Evolutionary conservation across 2,797 vertebrate genomes (phyloP), one percentile per base, ranked within the genome.

Genomic region (Natrix natrix): DNA sequence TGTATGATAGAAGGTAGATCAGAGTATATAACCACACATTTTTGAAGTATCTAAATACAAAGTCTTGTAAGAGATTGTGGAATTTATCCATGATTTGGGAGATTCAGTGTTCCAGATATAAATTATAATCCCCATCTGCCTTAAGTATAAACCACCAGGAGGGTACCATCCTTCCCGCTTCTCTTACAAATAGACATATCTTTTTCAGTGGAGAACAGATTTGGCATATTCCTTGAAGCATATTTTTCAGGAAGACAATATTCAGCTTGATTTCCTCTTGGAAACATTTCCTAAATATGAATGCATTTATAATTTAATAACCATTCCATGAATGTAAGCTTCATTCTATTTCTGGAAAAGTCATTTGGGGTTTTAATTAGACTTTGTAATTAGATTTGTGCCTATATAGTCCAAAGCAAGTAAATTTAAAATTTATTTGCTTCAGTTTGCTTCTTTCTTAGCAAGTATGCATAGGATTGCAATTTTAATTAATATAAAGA

Each of bases 401-500:
- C 11, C 83, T 94, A 48, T 60, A 17, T 48, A 54, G 5, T 52
- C 1, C 20, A 59, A 7, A 32, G 28, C 10, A 88, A 11, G 59
- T 88, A 60, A 52, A 74, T 56, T 78, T 13, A 59, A 69, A n/a
- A 11, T 12, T 61, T 12, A 7, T 17, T 59, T 12, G 22, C 6
- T 55, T 88, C 26, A 16, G 11, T 78, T 54, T 37, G 78, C 22
- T 52, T 56, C 95, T 78, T 90, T 52, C n/a, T 59, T 86, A 10
- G 26, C 63, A 90, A 26, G 37, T 48, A 61, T 54, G 13, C 48
- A 87, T 87, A 56, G 37, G 26, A 48, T 69, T 89, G 26, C 74
- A 92, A 78, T 8, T 74, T 90, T 28, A 69, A 94, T 96, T 94
- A 96, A 92, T 90, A 88, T 89, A 63, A 89, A 66, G 90, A 88